These are phyloP conservation scores for Cacatua alba DNA, from an alignment of 2,113 vertebrate genomes.

Conservation along the genomic window DNA sequence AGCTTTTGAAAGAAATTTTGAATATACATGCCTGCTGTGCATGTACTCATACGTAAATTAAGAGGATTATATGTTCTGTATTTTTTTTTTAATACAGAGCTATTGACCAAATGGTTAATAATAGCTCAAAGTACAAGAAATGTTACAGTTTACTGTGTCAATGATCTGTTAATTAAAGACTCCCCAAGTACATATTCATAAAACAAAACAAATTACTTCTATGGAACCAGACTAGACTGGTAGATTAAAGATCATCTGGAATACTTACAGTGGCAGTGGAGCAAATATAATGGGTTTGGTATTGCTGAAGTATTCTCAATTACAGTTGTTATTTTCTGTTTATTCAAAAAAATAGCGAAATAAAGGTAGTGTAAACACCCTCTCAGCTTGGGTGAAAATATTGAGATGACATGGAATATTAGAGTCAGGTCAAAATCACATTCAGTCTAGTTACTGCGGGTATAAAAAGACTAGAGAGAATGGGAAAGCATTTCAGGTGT, in stretches of 20 bases:
- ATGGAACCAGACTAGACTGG: not conserved
- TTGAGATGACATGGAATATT: not conserved
- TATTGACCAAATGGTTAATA: not conserved
- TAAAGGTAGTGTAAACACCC: not conserved
- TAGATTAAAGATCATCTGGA: slow-evolving; percentile 31
- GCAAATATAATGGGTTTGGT: not conserved
- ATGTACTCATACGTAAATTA: not conserved
- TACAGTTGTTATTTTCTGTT: not conserved
- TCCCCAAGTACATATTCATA: not conserved
- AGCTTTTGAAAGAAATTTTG: not conserved
- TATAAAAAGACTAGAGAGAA: not conserved
- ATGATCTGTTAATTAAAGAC: not conserved
- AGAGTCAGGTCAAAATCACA: not conserved
- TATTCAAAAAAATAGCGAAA: not conserved
- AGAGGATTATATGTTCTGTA: not conserved
- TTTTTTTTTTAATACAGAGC: not conserved
- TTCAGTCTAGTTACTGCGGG: not conserved
- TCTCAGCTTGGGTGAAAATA: not conserved
- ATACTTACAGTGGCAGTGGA: not conserved
- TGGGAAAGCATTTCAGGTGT: not conserved
- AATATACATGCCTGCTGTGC: not conserved
- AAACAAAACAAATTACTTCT: not conserved
- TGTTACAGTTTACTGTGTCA: not conserved
- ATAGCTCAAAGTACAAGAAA: not conserved
- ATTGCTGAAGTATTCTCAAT: not conserved